phyloP scores from a whole-genome alignment of 2,888 invertebrate species.

The Hypselothyrea guttata region DNA sequence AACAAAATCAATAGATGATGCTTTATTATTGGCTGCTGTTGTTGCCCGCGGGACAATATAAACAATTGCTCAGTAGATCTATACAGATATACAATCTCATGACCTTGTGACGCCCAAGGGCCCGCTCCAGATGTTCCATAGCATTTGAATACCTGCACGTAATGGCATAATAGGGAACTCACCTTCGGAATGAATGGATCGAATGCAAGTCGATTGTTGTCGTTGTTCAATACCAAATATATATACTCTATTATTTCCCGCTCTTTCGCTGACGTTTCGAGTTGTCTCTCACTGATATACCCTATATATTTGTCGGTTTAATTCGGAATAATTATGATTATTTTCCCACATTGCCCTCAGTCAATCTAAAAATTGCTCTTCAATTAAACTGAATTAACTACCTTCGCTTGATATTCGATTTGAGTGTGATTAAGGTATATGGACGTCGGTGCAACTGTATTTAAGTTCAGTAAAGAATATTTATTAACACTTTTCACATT shows the following conservation, averaged over 20 bases:
- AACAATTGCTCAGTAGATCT: constrained; percentile 23
- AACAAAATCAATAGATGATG: neutral
- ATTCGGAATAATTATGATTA: no score
- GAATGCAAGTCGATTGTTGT: constrained; percentile 51
- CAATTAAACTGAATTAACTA: no score
- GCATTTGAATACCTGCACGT: constrained; percentile 34
- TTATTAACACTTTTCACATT: no score
- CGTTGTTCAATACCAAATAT: constrained; percentile 30
- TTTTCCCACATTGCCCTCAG: no score
- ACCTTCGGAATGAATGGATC: constrained; percentile 40
- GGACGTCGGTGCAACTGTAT: no score
- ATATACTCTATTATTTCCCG: constrained; percentile 11
- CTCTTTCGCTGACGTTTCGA: constrained; percentile 7
- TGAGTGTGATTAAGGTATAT: no score
- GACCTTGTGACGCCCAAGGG: constrained; percentile 43
- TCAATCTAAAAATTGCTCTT: no score
- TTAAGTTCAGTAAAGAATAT: no score
- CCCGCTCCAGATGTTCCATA: constrained; percentile 47
- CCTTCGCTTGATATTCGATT: no score
- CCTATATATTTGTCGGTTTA: neutral
- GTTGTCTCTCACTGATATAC: constrained; percentile 16
- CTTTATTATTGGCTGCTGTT: neutral
- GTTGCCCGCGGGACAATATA: constrained; percentile 14
- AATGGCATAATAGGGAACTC: constrained; percentile 43
- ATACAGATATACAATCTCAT: constrained; percentile 6